These are phyloP conservation scores for Cetoscarus ocellatus DNA, from an alignment of 2,797 vertebrate genomes.

Conservation along the genomic window DNA sequence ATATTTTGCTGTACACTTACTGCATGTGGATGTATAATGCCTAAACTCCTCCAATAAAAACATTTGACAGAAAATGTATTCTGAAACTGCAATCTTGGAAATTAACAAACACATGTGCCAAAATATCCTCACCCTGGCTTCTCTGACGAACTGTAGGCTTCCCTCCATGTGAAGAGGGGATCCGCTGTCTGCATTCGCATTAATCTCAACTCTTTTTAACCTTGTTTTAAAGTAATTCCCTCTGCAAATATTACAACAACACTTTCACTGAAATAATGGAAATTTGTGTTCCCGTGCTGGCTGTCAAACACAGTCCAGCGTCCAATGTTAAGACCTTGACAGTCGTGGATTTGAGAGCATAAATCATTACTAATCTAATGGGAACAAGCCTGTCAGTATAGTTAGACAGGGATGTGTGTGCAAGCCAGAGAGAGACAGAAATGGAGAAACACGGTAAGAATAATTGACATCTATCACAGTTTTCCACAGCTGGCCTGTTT, in stretches of 20 bases:
- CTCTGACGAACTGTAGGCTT: too few species aligned
- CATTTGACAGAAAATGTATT: too few species aligned
- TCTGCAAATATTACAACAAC: slow-evolving; percentile 26
- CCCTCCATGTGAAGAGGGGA: too few species aligned
- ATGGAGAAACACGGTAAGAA: not conserved
- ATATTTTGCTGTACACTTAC: too few species aligned
- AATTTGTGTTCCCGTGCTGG: slow-evolving; percentile 40
- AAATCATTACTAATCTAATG: slow-evolving; percentile 54
- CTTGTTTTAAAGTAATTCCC: slow-evolving; percentile 13
- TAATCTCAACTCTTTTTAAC: slow-evolving; percentile 14
- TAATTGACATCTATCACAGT: slow-evolving; percentile 35
- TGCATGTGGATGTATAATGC: too few species aligned
- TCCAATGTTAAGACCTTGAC: slow-evolving; percentile 28
- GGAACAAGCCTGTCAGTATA: slow-evolving; percentile 22
- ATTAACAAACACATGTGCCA: too few species aligned
- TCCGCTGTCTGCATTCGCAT: too few species aligned
- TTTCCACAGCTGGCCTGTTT: slow-evolving; percentile 19
- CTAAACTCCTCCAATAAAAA: too few species aligned
- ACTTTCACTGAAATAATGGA: slow-evolving; percentile 22
- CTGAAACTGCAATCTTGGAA: too few species aligned
- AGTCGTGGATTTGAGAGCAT: slow-evolving; percentile 43
- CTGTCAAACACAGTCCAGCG: slow-evolving; percentile 29
- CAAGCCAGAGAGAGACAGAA: not conserved
- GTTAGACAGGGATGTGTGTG: not conserved
- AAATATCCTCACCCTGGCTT: too few species aligned